phyloP scores from a whole-genome alignment of 2,113 vertebrate species.

The Trichechus manatus region DNA sequence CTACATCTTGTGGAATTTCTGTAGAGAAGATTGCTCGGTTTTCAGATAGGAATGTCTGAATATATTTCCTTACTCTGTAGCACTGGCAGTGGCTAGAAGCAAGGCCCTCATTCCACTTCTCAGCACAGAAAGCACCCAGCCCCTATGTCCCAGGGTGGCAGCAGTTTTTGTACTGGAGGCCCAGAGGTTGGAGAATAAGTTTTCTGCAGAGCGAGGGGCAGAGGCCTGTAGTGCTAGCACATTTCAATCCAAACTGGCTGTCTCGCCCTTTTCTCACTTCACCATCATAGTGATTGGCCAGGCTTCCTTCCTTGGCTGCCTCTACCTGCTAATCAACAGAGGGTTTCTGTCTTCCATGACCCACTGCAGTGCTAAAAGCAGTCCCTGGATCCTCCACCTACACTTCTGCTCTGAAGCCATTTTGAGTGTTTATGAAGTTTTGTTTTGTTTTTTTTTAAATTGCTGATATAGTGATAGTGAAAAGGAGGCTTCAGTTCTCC shows the following conservation, averaged over 20 bases:
- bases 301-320: neutral
- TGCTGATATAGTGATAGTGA: neutral
- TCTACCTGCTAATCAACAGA: neutral
- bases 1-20: neutral
- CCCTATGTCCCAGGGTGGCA: neutral
- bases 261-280: neutral
- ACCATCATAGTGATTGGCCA: neutral
- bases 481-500: neutral
- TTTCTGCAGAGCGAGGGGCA: neutral
- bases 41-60: neutral
- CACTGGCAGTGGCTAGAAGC: neutral
- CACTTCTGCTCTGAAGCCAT: neutral
- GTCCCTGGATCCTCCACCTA: neutral
- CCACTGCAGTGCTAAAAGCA: neutral
- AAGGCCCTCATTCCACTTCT: neutral
- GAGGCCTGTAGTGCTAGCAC: neutral
- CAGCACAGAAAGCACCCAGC: neutral
- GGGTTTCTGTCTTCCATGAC: neutral
- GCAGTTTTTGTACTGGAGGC: neutral
- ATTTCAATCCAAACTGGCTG: neutral
- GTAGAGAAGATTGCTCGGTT: neutral
- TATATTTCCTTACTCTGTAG: neutral
- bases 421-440: neutral
- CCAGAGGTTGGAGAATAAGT: neutral
- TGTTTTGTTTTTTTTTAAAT: neutral